Conservation (phyloP, 2,113 vertebrate genomes). For the Myotis davidii region DNA sequence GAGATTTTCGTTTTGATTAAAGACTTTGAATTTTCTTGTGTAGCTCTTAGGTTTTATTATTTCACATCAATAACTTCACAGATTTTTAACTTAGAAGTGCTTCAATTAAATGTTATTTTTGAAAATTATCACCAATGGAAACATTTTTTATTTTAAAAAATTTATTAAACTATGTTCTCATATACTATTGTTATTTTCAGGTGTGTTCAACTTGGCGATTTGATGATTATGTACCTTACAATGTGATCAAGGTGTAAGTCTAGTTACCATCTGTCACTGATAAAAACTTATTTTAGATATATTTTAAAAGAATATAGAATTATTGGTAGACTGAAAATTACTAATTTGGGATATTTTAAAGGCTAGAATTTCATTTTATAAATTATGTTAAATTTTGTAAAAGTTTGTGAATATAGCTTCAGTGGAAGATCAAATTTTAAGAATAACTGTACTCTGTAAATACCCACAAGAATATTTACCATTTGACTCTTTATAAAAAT, state of each 20-base stretch:
- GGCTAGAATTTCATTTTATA: not conserved
- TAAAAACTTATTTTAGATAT: not conserved
- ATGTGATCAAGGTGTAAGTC: not conserved
- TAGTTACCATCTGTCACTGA: not conserved
- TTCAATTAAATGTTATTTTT: constrained; percentile 33
- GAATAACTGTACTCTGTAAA: not conserved
- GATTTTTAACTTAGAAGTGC: constrained; percentile 16
- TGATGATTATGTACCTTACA: not conserved
- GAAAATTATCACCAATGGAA: not conserved
- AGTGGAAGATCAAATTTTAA: constrained; percentile 3
- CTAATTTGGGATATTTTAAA: constrained; percentile 6
- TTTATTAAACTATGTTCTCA: not conserved
- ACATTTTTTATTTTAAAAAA: not conserved
- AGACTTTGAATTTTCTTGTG: not conserved
- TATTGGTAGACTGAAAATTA: constrained; percentile 28
- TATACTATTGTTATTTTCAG: not conserved
- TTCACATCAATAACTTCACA: not conserved
- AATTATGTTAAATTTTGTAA: constrained; percentile 40
- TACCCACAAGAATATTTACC: not conserved
- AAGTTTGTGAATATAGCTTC: constrained; percentile 14
- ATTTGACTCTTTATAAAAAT: constrained; percentile 24
- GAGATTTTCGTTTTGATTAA: constrained; percentile 29
- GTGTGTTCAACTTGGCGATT: not conserved
- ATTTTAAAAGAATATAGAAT: not conserved
- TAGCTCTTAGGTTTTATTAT: constrained; percentile 24